Evolutionary conservation across 2,797 vertebrate species (phyloP).

Genomic region (Sciaenops ocellatus): DNA sequence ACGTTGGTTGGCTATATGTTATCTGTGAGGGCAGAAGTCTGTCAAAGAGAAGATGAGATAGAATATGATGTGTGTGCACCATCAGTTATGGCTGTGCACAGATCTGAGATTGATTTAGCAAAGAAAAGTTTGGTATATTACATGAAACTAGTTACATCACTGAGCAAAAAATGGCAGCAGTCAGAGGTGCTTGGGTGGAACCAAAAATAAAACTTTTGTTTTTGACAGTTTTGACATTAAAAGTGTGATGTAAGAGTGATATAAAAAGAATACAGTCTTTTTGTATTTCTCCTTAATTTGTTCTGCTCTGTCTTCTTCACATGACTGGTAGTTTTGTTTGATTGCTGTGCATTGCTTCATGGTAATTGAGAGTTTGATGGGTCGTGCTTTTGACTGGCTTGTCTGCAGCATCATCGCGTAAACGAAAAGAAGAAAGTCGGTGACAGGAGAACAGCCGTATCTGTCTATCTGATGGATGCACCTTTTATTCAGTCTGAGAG

Average conservation of each 20-base stretch:
- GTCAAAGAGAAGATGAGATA: not conserved
- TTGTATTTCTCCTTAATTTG: constrained; percentile 28
- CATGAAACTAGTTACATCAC: not conserved
- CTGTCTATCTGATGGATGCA: constrained; percentile 31
- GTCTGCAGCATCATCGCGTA: constrained; percentile 54
- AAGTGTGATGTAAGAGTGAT: constrained; percentile 30
- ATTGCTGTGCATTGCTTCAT: constrained; percentile 54
- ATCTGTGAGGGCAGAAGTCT: not conserved
- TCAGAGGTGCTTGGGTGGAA: constrained; percentile 16
- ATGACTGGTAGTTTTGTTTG: constrained; percentile 39
- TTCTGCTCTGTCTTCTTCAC: constrained; percentile 37
- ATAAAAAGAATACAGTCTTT: constrained; percentile 48
- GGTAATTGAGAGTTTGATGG: constrained; percentile 59
- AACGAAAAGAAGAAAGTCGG: constrained; percentile 50
- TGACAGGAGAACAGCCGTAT: constrained; percentile 42
- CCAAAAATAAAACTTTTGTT: constrained; percentile 32
- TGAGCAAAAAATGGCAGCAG: constrained; percentile 22
- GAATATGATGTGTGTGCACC: not conserved
- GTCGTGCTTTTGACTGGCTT: constrained; percentile 37
- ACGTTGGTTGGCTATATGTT: constrained; percentile 1
- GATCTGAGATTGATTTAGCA: constrained; percentile 11
- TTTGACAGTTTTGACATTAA: constrained; percentile 42
- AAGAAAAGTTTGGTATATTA: not conserved
- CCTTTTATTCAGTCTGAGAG: constrained; percentile 26
- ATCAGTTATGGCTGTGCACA: constrained; percentile 1